Conservation (phyloP, 2,888 invertebrate species). For the Lamellibrachia satsuma region DNA sequence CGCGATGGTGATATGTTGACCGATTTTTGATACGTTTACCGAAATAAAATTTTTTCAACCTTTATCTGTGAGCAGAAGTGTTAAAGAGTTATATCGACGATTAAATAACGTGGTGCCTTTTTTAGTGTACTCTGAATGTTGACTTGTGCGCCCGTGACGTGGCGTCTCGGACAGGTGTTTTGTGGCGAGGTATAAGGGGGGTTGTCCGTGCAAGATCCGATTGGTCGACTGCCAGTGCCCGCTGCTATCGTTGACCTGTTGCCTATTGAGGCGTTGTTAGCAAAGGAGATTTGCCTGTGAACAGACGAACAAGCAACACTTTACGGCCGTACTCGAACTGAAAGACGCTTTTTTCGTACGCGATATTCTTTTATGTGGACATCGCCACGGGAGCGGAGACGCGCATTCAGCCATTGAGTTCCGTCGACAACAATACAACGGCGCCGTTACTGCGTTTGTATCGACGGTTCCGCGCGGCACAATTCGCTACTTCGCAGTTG, state of each 20-base stretch:
- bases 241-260: conserved; percentile 13
- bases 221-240: neutral
- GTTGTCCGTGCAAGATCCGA: neutral
- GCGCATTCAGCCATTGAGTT: neutral
- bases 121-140: neutral
- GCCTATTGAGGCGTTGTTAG: conserved; percentile 11
- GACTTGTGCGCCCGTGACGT: neutral
- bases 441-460: neutral
- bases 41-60: neutral
- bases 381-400: neutral
- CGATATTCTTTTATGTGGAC: conserved; percentile 17
- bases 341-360: conserved; percentile 3
- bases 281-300: neutral
- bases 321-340: neutral
- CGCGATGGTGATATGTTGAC: neutral
- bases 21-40: neutral
- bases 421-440: neutral
- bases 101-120: neutral
- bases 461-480: neutral
- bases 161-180: neutral
- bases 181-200: neutral
- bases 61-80: neutral
- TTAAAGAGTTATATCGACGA: neutral
- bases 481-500: conserved; percentile 13
- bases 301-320: neutral